These are phyloP conservation scores for Zosterops hypoxanthus DNA, from an alignment of 2,113 vertebrate species.

Conservation along the genomic window DNA sequence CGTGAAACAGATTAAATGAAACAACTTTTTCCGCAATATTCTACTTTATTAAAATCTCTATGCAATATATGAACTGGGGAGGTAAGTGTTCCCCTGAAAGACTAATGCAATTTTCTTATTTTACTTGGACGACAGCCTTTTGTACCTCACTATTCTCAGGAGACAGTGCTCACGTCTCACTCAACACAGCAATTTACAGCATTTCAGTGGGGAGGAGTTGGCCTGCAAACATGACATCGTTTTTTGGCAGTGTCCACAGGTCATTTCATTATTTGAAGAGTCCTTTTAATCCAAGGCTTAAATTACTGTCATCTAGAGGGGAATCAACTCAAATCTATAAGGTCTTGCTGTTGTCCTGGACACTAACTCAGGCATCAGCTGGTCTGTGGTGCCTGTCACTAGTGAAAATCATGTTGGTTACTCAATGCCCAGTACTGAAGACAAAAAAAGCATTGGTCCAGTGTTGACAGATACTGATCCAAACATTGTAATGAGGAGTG, in stretches of 20 bases:
- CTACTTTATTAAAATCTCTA: constrained; percentile 45
- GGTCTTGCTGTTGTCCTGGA: not conserved
- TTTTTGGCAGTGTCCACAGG: not conserved
- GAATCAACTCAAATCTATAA: not conserved
- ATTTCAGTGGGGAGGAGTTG: not conserved
- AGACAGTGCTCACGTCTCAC: not conserved
- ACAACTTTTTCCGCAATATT: constrained; percentile 44
- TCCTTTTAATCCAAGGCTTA: not conserved
- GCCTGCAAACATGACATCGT: not conserved
- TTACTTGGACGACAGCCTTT: constrained; percentile 36
- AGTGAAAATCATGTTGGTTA: not conserved
- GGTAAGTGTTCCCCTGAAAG: constrained; percentile 58
- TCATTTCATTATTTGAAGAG: constrained; percentile 8
- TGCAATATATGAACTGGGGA: not conserved
- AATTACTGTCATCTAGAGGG: not conserved
- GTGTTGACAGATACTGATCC: not conserved
- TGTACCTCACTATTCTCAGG: not conserved
- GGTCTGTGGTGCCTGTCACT: not conserved
- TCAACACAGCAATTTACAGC: constrained; percentile 31
- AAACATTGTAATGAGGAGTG: not conserved
- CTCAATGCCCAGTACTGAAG: not conserved
- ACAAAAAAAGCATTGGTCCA: not conserved
- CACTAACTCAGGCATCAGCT: not conserved
- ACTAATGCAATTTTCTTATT: constrained; percentile 35
- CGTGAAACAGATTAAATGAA: constrained; percentile 36